Conservation (phyloP, 1,140 invertebrate species). For the Drosophila murphyi region DNA sequence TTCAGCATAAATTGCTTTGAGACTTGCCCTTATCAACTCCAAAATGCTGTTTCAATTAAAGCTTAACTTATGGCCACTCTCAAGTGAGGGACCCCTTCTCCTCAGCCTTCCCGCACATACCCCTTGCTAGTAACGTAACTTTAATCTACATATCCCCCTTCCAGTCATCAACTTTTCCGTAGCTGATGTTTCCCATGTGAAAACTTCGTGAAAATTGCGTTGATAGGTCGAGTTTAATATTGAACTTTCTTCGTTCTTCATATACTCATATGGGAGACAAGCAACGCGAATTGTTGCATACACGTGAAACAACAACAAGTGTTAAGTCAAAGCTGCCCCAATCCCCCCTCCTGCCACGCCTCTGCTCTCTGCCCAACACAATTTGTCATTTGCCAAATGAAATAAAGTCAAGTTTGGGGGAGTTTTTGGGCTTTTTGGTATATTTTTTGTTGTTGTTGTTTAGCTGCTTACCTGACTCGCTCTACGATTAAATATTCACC, state of each 20-base stretch:
- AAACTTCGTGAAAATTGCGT: constrained; percentile 67
- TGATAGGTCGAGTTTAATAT: constrained; percentile 61
- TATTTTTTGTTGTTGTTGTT: constrained; percentile 17
- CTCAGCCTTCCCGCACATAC: not conserved
- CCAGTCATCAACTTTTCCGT: constrained; percentile 30
- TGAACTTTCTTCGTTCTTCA: constrained; percentile 51
- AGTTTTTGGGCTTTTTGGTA: not conserved
- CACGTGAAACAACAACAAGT: constrained; percentile 71
- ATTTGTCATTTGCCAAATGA: constrained; percentile 73
- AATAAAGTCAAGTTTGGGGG: constrained; percentile 3
- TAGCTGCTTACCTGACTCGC: constrained; percentile 34
- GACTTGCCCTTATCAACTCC: too few relatives aligned
- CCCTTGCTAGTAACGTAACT: not conserved
- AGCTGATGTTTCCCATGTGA: constrained; percentile 64
- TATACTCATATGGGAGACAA: constrained; percentile 40
- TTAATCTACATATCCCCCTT: too few relatives aligned
- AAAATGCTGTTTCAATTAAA: not conserved
- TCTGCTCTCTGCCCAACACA: constrained; percentile 50
- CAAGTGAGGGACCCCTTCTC: not conserved
- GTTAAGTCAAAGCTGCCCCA: constrained; percentile 69
- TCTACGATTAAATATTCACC: constrained; percentile 78
- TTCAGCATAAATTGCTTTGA: not conserved
- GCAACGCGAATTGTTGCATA: constrained; percentile 20
- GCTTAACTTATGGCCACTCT: not conserved
- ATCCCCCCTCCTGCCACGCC: constrained; percentile 26